phyloP scores from a whole-genome alignment of 2,888 invertebrate species.

The Galeruca laticollis region DNA sequence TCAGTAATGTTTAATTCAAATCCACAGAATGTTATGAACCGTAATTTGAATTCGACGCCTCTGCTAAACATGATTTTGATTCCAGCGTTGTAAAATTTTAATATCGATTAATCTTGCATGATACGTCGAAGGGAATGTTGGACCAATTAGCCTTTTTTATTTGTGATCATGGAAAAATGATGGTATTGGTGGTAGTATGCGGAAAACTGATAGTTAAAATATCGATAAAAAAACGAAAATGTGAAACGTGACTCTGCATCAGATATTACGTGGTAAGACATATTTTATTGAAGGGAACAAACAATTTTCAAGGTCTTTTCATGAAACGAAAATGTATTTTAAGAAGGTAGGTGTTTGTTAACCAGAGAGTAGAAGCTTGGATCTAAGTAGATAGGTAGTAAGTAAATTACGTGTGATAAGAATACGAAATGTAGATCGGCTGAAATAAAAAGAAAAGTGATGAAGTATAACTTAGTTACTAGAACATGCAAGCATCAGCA shows the following conservation, averaged over 20 bases:
- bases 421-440: no score
- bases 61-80: background rate
- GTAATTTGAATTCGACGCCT: background rate
- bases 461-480: no score
- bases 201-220: conserved; percentile 27
- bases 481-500: no score
- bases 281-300: conserved; percentile 1
- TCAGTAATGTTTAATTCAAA: no score
- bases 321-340: background rate
- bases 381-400: no score
- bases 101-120: background rate
- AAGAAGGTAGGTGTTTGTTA: background rate
- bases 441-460: no score
- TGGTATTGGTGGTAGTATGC: conserved; percentile 12
- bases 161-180: conserved; percentile 15
- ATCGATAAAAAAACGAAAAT: conserved; percentile 10
- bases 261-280: background rate
- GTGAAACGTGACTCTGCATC: conserved; percentile 14
- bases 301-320: background rate
- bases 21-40: no score
- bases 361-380: no score
- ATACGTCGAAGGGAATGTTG: background rate
- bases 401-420: no score
- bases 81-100: background rate
- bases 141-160: conserved; percentile 23